A percentile compares a stretch with the other conserved stretches of the same genome.
phyloP scores from a whole-genome alignment of 2,113 vertebrate genomes.

The Barnardius zonarius region DNA sequence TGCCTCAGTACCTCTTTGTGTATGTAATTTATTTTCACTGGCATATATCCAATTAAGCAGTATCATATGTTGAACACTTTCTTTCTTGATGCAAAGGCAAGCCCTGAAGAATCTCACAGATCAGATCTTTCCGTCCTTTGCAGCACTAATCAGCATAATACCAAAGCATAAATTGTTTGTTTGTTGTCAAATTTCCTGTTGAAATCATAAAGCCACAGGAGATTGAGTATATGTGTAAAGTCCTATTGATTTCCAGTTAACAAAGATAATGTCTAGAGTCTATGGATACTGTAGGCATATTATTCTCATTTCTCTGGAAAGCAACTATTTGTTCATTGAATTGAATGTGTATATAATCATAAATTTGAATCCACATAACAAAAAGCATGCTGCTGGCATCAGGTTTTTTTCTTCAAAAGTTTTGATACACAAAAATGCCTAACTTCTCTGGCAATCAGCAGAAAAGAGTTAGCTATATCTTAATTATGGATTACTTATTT shows the following conservation, averaged over 20 bases:
- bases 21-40: constrained; percentile 2
- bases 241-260: neutral
- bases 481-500: neutral
- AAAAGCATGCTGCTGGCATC: neutral
- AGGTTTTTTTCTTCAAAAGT: neutral
- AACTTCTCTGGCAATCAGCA: neutral
- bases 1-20: neutral
- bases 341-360: neutral
- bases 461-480: neutral
- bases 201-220: neutral
- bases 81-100: neutral
- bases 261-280: neutral
- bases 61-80: neutral
- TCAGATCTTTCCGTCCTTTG: neutral
- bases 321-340: neutral
- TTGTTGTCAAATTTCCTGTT: neutral
- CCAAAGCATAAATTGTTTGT: neutral
- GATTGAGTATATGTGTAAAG: neutral
- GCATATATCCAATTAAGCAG: neutral
- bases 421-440: neutral
- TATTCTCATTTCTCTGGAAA: neutral
- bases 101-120: neutral
- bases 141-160: neutral
- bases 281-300: neutral
- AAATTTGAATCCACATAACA: neutral